Base-by-base conservation (phyloP, 2,797 vertebrate species). In the Pogonophryne albipinna region DNA sequence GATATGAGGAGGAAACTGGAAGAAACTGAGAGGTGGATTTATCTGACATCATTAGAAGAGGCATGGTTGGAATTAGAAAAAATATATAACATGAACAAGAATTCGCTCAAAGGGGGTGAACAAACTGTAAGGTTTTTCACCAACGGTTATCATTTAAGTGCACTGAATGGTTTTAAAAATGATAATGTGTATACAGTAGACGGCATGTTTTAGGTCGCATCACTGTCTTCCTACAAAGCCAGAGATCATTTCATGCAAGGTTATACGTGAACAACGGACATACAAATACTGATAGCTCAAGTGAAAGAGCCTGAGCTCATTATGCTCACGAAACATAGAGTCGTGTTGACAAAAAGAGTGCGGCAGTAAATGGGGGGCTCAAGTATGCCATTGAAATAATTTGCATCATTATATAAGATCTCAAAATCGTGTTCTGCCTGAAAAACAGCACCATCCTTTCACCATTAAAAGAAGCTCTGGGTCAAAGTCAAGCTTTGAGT, bases 401-500 rank as follows among this genome's bases (percentile, higher is more conserved):
- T 91, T 82, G 71, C 76, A 86, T 89, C 71, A 72, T 88, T 87
- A 88, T 84, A 76, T 85, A 84, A 85, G 41, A 64, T 61, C 41
- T 78, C 66, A 74, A 72, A 79, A 86, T 79, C 51, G 42, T 65
- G 64, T 79, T 79, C 38, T 23, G 66, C 60, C 58, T 71, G 38
- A 42, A 57, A 76, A 80, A 82, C 60, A n/a, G 14, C 34, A 38
- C 34, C 79, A 68, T 78, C 46, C 19, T 72, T 64, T 8, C 11
- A 83, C 23, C 68, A 76, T 64, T 38, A 58, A 82, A 76, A 66
- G 65, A 63, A 15, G 57, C 75, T 61, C 41, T 0, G 3, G 50
- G 34, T 70, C 55, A 79, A 78, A 87, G 69, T 76, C 51, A 44
- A 82, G 58, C 27, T 69, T 56, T 65, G 69, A 61, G 60, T 62